Base-by-base conservation (phyloP, 1,140 invertebrate genomes). In the Cotesia glomerata region DNA sequence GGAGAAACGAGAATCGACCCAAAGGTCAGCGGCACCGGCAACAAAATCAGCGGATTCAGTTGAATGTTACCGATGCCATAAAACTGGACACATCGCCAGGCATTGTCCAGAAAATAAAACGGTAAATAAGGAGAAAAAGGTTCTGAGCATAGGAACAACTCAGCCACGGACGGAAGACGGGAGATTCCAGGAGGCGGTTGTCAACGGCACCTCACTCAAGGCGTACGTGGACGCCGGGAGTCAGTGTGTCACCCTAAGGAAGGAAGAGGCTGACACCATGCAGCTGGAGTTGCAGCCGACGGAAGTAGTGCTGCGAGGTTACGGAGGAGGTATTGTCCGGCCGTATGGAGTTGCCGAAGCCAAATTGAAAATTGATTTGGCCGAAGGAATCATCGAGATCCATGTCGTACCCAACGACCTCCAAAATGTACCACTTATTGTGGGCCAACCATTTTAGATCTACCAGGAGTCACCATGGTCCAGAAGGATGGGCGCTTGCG, bases 371-470 rank as follows among this genome's bases (percentile, higher is more conserved):
- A 45, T 76, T 45, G 76, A 77, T 34, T 49, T 74, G 59, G 74
- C 61, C 1, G 63, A 75, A 16, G 67, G 62, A 39, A 16, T 2
- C 9, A 73, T 74, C 49, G 63, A 72, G 16, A 64, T 74, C 2
- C 62, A 63, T 34, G 69, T 78, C 39, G 73, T 76, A 14, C 74
- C 73, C 11, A 52, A 78, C 63, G 54, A 75, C 26, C 3, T 71
- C 11, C 75, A 78, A 62, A 34, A 49, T 8, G 65, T 78, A n/a
- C 67, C 66, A 13, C 18, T 76, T n/a, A 73, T 78, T 49, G 73
- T 78, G 52, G 75, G 75, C n/a, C 75, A 76, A 51, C 63, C 77
- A 5, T 72, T 78, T 13, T 75, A n/a, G 64, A 64, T n/a, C 34
- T 74, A 18, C 67, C 72, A 39, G 69, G 64, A 26, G 70, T 78